Evolutionary conservation across 2,113 vertebrate species (phyloP), one percentile per base, ranked within the genome.

Genomic region (Saccopteryx leptura): DNA sequence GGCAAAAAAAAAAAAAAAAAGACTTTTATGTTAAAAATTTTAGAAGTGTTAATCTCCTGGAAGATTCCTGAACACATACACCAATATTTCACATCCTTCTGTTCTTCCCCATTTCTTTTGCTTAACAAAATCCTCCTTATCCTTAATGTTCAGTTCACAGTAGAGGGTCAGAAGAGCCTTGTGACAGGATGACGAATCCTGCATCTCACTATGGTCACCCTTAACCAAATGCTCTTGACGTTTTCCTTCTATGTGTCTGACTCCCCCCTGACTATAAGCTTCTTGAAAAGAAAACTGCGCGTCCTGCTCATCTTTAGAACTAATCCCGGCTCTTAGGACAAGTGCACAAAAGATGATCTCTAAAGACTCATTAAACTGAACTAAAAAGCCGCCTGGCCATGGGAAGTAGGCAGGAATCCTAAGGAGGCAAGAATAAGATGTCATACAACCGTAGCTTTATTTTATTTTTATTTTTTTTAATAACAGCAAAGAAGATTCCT

Each of bases 341-440:
- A 93, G 21, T 10, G 17, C 69, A 92, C 56, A 68, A 91, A 95
- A 75, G 63, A 21, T 78, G 88, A 93, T 90, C 26, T 92, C 84
- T 23, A 75, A 85, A 91, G 83, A 87, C 39, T 78, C 93, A 78
- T n/a, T 95, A 52, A 81, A 88, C 24, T 24, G 60, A 71, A 74
- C n/a, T 54, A 79, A 93, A 88, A 69, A 87, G 60, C 52, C 39
- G 13, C 19, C 63, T 50, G 81, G 66, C 82, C 48, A 19, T 61
- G 12, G 7, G 46, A 93, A 89, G 69, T 1, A 56, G 46, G 28
- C 54, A 66, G 13, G 93, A 56, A 65, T 54, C 48, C 58, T 54
- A 54, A 9, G 48, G 71, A 78, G 84, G 61, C n/a, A 65, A 80
- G 56, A 88, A 52, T 46, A 48, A 54, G 81, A 69, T 94, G 78